Base-by-base conservation (phyloP, 2,888 invertebrate genomes). In the Drosophila demipolita region DNA sequence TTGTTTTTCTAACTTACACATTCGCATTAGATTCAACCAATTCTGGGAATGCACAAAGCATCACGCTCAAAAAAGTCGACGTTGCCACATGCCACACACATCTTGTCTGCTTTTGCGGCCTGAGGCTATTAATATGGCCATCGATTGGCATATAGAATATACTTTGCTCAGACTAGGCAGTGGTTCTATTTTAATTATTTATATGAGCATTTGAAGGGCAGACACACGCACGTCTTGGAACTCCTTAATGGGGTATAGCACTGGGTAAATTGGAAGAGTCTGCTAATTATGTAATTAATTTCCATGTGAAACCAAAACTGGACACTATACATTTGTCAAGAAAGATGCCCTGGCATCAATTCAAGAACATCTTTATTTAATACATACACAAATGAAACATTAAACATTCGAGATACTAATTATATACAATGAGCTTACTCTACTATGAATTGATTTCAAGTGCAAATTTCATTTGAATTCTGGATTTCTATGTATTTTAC, bases 241-340 rank as follows among this genome's bases (percentile, higher is more conserved):
- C 17, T 42, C 52, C 49, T 62, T 58, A 20, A 55, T 54, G 32
- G n/a, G 32, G 15, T 33, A 55, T 40, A 48, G 48, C 35, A 26
- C 20, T 61, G 66, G 63, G 32, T 32, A 48, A 20, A 48, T 42
- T 23, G 12, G 33, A 15, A 50, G 36, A 12, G 50, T 66, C 26
- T 57, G 55, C 58, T 72, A 78, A 81, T 73, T 81, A 73, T 50
- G 64, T 77, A 78, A 87, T 89, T 79, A 81, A 79, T 76, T 85
- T 62, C 26, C 40, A 17, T 40, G 50, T 60, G 36, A 50, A 52
- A 48, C 48, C 57, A 42, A 49, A 49, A 48, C 42, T 40, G 12
- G 3, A 4, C 20, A 38, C 17, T 48, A 42, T 11, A 29, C 26
- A 15, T 42, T 26, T 36, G 15, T 50, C 36, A 15, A 55, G 45